Evolutionary conservation across 2,797 vertebrate genomes (phyloP), one percentile per base, ranked within the genome.

Genomic region (Garrulus glandarius): DNA sequence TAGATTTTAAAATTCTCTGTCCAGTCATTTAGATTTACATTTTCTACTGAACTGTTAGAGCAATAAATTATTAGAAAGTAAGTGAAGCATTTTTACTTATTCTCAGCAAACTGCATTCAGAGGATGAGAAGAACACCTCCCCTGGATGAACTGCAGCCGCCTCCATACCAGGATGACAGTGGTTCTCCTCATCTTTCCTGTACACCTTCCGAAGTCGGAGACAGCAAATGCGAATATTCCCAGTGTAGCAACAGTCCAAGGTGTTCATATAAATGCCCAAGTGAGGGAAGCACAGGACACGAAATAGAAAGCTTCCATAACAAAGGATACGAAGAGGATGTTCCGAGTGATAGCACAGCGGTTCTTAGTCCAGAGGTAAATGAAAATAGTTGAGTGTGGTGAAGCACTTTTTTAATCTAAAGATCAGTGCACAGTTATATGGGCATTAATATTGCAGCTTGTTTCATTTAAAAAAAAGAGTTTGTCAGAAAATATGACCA

Each of bases 61-160:
- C 34, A 29, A 34, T 89, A 71, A 89, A 52, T 74, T 75, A 78
- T 44, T 57, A 85, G 68, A 78, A 95, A 89, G 74, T 91, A 77
- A 94, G 49, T 96, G 96, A 96, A 95, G 52, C 84, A 87, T 95
- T 98, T 96, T 98, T 79, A 55, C 93, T 97, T 72, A 12, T 96
- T 97, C 83, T 84, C 98, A 99, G 99, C 98, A 4, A 99, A 99
- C 98, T 99, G 99, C 97, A 99, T 99, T 96, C 99, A 99, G 98
- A 98, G 99, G 95, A 99, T 99, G 99, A 99, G 99, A 97, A 98
- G 98, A 86, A 99, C 99, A 1, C 99, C 99, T 23, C 99, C 99
- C 0, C 97, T 99, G 95, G 99, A 99, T 70, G 99, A 99, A 96
- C 98, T 99, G 65, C 99, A 99, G 97, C 99, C 99, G 0, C 99